Conservation (phyloP, 2,888 invertebrate genomes). For the Tillus elongatus region DNA sequence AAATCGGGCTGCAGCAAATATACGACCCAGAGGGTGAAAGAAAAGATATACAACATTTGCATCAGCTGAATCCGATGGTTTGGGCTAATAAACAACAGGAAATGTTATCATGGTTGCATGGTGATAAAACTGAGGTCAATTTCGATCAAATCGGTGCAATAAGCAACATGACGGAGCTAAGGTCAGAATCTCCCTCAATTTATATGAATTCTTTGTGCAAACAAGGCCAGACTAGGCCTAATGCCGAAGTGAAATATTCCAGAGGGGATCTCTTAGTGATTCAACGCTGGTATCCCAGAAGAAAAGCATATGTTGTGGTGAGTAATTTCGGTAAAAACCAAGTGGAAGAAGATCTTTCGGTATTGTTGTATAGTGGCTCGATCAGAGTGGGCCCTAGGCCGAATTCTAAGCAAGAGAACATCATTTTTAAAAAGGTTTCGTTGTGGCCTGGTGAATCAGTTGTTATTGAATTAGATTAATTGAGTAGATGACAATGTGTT, state of each 20-base stretch:
- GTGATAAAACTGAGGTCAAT: constrained; percentile 44
- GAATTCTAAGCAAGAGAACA: constrained; percentile 38
- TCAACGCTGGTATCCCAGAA: constrained; percentile 70
- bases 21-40: constrained; percentile 50
- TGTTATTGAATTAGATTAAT: constrained; percentile 54
- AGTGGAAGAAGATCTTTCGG: constrained; percentile 61
- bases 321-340: constrained; percentile 58
- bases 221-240: constrained; percentile 52
- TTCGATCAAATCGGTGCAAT: constrained; percentile 50
- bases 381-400: constrained; percentile 47
- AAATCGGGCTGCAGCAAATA: constrained; percentile 62
- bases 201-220: constrained; percentile 64
- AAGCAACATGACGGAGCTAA: constrained; percentile 50
- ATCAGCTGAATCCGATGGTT: constrained; percentile 63
- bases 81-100: constrained; percentile 46
- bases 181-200: constrained; percentile 59
- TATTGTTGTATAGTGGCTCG: constrained; percentile 65
- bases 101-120: constrained; percentile 57
- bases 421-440: constrained; percentile 48
- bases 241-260: constrained; percentile 58
- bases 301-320: constrained; percentile 66
- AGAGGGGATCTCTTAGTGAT: constrained; percentile 57
- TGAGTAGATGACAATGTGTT: no score
- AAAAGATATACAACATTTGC: constrained; percentile 51
- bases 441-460: constrained; percentile 54